Percentiles rank a stretch among this genome's conserved stretches.
Conservation (phyloP, 2,113 vertebrate genomes). For the Ia io region DNA sequence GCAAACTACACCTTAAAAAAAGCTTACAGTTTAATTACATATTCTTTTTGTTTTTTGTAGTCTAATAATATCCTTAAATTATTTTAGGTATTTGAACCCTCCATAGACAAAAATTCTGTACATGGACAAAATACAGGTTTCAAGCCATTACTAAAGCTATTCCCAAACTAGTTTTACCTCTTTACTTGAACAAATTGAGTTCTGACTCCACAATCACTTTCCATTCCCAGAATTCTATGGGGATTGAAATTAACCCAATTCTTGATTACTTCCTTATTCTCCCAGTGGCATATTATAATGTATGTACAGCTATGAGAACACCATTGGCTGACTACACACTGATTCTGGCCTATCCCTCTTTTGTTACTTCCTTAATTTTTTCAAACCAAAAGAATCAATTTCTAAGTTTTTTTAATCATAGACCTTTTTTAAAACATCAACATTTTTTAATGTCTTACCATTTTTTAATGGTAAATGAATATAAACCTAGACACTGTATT, state of each 20-base stretch:
- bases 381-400: not conserved
- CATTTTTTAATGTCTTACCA: not conserved
- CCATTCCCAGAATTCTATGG: not conserved
- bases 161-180: not conserved
- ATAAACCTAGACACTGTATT: not conserved
- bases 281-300: not conserved
- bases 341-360: not conserved
- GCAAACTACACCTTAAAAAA: not conserved
- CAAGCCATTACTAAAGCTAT: not conserved
- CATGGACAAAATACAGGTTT: not conserved
- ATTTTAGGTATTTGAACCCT: not conserved
- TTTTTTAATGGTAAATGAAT: constrained; percentile 18
- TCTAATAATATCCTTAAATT: constrained; percentile 18
- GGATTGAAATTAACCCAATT: constrained; percentile 18
- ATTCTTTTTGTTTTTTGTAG: not conserved
- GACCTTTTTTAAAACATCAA: not conserved
- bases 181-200: not conserved
- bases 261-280: not conserved
- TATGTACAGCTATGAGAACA: not conserved
- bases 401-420: not conserved
- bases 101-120: not conserved
- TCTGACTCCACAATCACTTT: not conserved
- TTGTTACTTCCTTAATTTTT: not conserved
- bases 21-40: not conserved
- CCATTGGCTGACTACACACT: not conserved